Base-by-base conservation (phyloP, 2,113 vertebrate species). In the Gasterosteus nipponicus region DNA sequence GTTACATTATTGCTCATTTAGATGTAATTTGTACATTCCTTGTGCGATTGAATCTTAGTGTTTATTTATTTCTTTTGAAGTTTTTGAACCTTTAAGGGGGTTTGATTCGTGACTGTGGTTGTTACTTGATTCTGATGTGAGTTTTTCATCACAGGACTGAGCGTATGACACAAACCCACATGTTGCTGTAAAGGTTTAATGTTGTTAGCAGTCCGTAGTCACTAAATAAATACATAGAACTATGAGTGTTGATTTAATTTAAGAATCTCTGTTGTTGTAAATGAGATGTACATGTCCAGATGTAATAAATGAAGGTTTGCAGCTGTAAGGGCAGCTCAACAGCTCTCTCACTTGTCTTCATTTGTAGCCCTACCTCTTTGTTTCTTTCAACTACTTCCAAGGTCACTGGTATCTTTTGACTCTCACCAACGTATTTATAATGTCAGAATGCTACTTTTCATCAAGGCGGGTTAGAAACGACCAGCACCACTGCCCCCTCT, bases 221-320 rank as follows among this genome's bases (percentile, higher is more conserved):
- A 78, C 47, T 41, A 18, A 81, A 18, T 54, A 67, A 62, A 74
- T 31, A 67, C 47, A 18, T 39, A 46, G 62, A 61, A 59, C 18
- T 59, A 72, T 76, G 29, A 79, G 19, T 71, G 76, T 78, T 67
- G 22, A 49, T 58, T 76, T 73, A 10, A 71, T 74, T 74, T 39
- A 67, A 66, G 4, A 70, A 15, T 76, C 38, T n/a, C 47, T 74
- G 80, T 82, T 65, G 69, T 71, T 63, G 51, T 77, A 75, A 68
- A 1, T 67, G 57, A 41, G 9, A 54, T 76, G 75, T 18, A 69
- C 35, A 69, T 75, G 69, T 77, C 63, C 12, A 82, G 63, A 51
- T 12, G 15, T 26, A 86, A 84, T 85, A 53, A 80, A 82, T 66
- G 46, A 12, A 60, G 59, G 14, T 81, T 71, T 78, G 47, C 31